Percentiles rank a stretch among this genome's conserved stretches.
Conservation (phyloP, 2,888 invertebrate genomes). For the Tetragonula carbonaria region DNA sequence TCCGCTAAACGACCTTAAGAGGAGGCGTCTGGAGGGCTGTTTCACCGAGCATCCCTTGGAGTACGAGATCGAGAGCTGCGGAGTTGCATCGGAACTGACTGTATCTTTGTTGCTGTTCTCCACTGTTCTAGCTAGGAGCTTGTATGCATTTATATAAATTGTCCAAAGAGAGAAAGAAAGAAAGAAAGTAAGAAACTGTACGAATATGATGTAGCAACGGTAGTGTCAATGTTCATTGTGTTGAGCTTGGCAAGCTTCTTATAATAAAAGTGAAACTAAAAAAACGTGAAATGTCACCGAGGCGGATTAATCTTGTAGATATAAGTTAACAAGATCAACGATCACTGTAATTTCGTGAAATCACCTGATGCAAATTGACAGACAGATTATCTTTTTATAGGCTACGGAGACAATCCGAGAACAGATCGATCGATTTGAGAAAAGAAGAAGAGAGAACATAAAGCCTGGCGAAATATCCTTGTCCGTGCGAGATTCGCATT, state of each 20-base stretch:
- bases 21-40: constrained; percentile 90
- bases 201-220: background rate
- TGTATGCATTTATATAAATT: constrained; percentile 56
- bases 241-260: background rate
- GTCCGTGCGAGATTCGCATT: constrained; percentile 44
- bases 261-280: background rate
- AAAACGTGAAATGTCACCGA: too few relatives aligned
- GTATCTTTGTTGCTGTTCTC: constrained; percentile 66
- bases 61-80: constrained; percentile 84
- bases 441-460: constrained; percentile 30
- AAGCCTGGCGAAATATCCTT: constrained; percentile 38
- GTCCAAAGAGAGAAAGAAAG: background rate
- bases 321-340: background rate
- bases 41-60: constrained; percentile 90
- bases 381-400: constrained; percentile 11
- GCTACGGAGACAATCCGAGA: constrained; percentile 9
- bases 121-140: constrained; percentile 53
- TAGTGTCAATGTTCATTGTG: background rate
- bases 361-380: too few relatives aligned
- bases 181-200: background rate
- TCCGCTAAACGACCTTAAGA: constrained; percentile 88
- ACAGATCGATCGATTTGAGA: constrained; percentile 33
- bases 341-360: background rate
- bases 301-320: too few relatives aligned
- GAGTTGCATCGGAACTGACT: constrained; percentile 78